Evolutionary conservation across 2,113 vertebrate genomes (phyloP).

Genomic region (Gavia stellata): DNA sequence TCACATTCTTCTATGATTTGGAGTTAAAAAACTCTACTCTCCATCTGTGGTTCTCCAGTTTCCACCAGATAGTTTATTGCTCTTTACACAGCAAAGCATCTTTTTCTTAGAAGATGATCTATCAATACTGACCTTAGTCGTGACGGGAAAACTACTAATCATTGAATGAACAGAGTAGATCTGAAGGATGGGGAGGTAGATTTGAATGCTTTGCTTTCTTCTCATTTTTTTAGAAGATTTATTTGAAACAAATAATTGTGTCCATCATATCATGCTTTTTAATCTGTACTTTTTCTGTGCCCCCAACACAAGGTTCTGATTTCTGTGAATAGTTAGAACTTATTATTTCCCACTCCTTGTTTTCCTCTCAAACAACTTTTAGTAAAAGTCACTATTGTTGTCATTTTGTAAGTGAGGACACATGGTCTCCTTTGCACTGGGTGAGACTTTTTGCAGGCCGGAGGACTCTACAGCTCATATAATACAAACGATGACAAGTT

Average conservation of each 20-base stretch:
- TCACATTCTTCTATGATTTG: background rate
- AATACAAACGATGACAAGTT: rapidly evolving
- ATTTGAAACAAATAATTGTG: background rate
- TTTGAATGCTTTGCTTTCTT: background rate
- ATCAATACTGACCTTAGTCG: background rate
- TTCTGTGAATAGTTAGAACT: background rate
- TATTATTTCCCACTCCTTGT: background rate
- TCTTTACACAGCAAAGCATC: background rate
- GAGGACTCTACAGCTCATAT: background rate
- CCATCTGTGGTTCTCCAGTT: background rate
- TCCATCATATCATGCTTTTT: background rate
- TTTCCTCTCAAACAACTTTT: background rate
- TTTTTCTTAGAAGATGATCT: background rate
- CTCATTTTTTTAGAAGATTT: background rate
- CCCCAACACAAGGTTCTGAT: background rate
- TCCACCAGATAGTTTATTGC: background rate
- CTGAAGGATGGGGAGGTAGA: background rate
- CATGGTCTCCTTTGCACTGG: background rate
- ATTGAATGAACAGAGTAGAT: background rate
- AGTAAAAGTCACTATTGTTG: background rate
- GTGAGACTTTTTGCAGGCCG: background rate
- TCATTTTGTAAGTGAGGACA: background rate
- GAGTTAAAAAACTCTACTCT: background rate
- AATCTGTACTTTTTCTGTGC: background rate
- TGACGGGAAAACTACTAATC: background rate